phyloP scores from a whole-genome alignment of 2,113 vertebrate species.

The Notiomystis cincta region DNA sequence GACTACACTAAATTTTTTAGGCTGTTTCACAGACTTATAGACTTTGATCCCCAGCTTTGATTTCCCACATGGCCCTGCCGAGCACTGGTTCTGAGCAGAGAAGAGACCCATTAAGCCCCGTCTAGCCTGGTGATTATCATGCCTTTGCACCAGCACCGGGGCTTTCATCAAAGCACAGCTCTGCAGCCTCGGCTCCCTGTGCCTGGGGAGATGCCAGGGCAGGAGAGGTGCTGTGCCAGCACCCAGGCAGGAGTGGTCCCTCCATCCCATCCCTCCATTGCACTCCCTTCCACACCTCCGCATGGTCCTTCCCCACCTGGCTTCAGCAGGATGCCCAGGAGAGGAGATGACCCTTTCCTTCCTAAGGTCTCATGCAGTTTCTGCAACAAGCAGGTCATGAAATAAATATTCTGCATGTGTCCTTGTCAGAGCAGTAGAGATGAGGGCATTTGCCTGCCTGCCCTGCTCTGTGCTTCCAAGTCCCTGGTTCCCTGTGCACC shows the following conservation, averaged over 20 bases:
- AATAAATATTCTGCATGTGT: background rate
- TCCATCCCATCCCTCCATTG: background rate
- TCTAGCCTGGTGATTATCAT: background rate
- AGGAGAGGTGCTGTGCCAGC: background rate
- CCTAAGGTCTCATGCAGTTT: background rate
- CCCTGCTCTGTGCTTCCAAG: background rate
- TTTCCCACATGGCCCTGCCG: background rate
- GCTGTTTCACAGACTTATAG: background rate
- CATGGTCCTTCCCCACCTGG: background rate
- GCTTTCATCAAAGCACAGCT: background rate
- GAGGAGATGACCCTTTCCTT: background rate
- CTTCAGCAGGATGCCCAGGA: background rate
- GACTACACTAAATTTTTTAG: slow-evolving; percentile 40
- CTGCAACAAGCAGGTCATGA: background rate
- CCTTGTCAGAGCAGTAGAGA: background rate
- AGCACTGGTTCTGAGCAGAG: background rate
- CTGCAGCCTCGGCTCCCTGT: background rate
- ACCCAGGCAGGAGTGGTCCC: background rate
- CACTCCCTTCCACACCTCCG: background rate
- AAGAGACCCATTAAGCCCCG: slow-evolving; percentile 18
- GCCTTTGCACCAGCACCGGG: background rate
- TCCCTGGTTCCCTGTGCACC: background rate
- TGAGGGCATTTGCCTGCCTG: background rate
- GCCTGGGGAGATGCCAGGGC: background rate
- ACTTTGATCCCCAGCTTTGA: slow-evolving; percentile 52